These are phyloP conservation scores for Paracentrotus lividus DNA, from an alignment of 53 echinoderm and acorn worm species.

Conservation along the genomic window DNA sequence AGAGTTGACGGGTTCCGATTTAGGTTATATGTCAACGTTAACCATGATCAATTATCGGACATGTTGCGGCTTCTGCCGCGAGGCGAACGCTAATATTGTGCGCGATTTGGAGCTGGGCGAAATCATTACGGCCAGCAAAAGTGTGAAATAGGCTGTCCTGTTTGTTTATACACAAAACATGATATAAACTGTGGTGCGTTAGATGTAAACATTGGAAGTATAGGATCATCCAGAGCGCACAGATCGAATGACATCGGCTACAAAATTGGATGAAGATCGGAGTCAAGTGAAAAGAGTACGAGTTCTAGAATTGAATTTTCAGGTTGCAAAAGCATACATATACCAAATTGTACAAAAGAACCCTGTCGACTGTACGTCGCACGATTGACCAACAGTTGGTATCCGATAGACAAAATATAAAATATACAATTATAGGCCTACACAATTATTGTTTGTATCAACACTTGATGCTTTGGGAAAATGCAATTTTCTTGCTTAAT, in stretches of 20 bases:
- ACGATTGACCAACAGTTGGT: neutral
- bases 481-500: too few species aligned
- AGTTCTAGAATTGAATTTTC: too few species aligned
- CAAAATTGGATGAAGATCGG: neutral
- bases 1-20: conserved; percentile 24
- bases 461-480: too few species aligned
- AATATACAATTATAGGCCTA: too few species aligned
- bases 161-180: conserved; percentile 48
- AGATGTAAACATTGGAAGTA: conserved; percentile 40
- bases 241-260: neutral
- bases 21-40: conserved; percentile 31
- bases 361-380: neutral
- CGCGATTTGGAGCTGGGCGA: neutral
- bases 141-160: neutral
- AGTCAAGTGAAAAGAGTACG: neutral
- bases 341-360: too few species aligned
- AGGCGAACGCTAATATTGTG: conserved; percentile 1
- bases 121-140: neutral
- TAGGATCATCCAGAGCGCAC: neutral
- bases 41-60: conserved; percentile 53
- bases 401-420: neutral
- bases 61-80: neutral
- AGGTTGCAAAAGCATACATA: too few species aligned
- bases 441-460: too few species aligned
- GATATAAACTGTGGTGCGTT: conserved; percentile 30